Percentiles rank a stretch among this genome's conserved stretches.
Conservation (phyloP, 2,113 vertebrate genomes). For the Bubo bubo region DNA sequence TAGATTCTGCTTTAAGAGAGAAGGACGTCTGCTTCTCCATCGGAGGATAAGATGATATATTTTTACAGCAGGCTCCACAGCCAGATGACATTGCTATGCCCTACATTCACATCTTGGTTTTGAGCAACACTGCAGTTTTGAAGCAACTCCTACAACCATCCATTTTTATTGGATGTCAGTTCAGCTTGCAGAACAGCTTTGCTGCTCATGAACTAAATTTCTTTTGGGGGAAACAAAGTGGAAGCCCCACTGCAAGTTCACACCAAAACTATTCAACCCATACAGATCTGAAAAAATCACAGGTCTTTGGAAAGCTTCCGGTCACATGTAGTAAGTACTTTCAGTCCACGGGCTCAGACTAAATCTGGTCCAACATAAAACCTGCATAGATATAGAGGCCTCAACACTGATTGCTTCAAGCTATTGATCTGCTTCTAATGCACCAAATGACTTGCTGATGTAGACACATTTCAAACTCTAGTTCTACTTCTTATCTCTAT, state of each 20-base stretch:
- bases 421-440: conserved; percentile 24
- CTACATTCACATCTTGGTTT: not conserved
- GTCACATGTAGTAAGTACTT: fast-evolving
- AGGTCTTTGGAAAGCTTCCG: not conserved
- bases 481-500: not conserved
- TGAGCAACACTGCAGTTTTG: not conserved
- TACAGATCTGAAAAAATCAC: fast-evolving
- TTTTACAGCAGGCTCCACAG: conserved; percentile 16
- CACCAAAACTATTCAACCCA: not conserved
- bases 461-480: not conserved
- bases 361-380: not conserved
- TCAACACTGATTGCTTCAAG: not conserved
- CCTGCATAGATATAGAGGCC: not conserved
- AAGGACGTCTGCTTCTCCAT: not conserved
- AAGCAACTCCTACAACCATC: not conserved
- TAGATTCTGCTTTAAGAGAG: not conserved
- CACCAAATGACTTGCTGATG: conserved; percentile 1
- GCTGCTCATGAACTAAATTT: not conserved
- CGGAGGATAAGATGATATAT: not conserved
- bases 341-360: not conserved
- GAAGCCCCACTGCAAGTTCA: not conserved
- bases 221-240: not conserved
- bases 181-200: not conserved
- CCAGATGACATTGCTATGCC: conserved; percentile 22
- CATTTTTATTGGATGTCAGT: not conserved